A percentile compares a stretch with the other conserved stretches of the same genome.
Evolutionary conservation across 2,113 vertebrate genomes (phyloP).

Genomic region (Chrysemys picta): DNA sequence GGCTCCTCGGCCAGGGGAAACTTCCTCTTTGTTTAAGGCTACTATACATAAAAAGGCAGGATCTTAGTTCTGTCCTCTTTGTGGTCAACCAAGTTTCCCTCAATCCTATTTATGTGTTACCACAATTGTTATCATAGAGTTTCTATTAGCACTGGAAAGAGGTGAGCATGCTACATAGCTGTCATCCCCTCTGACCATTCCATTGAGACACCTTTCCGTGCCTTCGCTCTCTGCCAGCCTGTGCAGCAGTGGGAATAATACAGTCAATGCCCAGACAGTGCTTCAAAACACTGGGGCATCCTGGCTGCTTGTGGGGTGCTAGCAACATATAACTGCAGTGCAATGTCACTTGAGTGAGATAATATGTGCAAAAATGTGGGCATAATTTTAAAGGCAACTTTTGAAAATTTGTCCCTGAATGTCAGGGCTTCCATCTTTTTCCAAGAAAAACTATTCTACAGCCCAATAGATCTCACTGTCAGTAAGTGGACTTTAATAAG

Average conservation of each 20-base stretch:
- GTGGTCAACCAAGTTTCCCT: neutral
- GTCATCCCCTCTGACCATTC: neutral
- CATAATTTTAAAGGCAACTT: neutral
- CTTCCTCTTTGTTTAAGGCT: neutral
- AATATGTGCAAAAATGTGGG: fast-evolving
- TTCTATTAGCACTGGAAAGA: neutral
- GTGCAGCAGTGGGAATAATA: fast-evolving
- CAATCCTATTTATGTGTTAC: neutral
- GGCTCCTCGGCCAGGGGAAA: neutral
- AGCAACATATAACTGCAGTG: fast-evolving
- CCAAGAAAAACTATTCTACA: fast-evolving
- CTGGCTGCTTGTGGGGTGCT: fast-evolving
- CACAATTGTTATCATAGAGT: neutral
- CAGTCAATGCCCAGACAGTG: fast-evolving
- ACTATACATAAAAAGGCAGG: fast-evolving
- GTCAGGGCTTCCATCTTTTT: fast-evolving
- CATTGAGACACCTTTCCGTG: fast-evolving
- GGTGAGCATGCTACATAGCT: neutral
- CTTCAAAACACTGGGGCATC: neutral
- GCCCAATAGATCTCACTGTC: neutral
- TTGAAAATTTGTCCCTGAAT: neutral
- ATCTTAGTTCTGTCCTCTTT: fast-evolving
- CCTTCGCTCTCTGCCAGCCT: neutral
- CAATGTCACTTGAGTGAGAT: fast-evolving
- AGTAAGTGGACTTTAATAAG: neutral